Base-by-base conservation (phyloP, 2,888 invertebrate genomes). In the Habroteleia sp. region DNA sequence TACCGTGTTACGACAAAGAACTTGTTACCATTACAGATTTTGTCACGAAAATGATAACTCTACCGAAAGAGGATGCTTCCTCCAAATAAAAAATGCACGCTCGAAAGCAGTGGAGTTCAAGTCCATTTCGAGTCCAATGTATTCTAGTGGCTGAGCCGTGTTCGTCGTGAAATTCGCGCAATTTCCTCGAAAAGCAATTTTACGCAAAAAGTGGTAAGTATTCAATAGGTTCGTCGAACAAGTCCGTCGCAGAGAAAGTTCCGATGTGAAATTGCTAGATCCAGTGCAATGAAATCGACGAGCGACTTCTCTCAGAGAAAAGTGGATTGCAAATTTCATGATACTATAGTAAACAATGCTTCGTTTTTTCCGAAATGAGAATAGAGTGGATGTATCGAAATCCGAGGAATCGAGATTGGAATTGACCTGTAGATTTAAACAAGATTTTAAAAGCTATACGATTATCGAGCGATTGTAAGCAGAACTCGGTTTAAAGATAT, bases 171-270 rank as follows among this genome's bases (percentile, higher is more conserved):
- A 54, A 65, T 54, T 54, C 37, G 17, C 44, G 17, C 16, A 27
- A 54, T 52, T 50, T 68, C 42, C 48, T 50, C 7, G 11, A 41
- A 33, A 58, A 58, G 41, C 58, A 48, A 58, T 58, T 56, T 48
- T 20, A 14, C 48, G 33, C 48, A 58, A 68, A 68, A 65, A 65
- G 52, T 27, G 25, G 41, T 44, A 41, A 68, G 25, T 33, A 48
- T 58, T 68, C 56, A 68, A 58, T 68, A 66, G 66, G 41, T 46
- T 46, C 25, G 33, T 3, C 56, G 66, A 66, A 48, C 48, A 35
- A 56, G 56, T 56, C 56, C 48, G 41, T 54, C 20, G 56, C 37
- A 17, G 52, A 65, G 37, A 46, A 48, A 52, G 44, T 54, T 54
- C 7, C 44, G 23, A 23, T 27, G 29, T 39, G 50, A 50, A 50